Conservation (phyloP, 1,140 invertebrate genomes). For the Magallana angulata region DNA sequence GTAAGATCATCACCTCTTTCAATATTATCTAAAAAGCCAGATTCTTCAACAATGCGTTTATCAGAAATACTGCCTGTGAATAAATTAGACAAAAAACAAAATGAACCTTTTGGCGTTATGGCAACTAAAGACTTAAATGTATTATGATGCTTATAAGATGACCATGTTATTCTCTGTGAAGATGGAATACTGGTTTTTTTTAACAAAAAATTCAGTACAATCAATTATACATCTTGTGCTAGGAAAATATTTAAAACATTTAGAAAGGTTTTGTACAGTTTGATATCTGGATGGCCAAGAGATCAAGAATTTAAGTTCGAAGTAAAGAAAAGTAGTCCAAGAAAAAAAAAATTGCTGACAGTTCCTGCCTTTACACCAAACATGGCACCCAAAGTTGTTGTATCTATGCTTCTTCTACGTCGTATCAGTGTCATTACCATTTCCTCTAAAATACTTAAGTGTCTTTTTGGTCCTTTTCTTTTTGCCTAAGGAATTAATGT, state of each 20-base stretch:
- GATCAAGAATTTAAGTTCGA: conserved; percentile 30
- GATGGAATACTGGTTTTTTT: conserved; percentile 56
- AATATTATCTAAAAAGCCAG: conserved; percentile 66
- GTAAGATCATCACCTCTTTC: conserved; percentile 42
- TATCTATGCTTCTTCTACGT: conserved; percentile 42
- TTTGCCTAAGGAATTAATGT: no score
- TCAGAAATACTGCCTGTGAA: conserved; percentile 70
- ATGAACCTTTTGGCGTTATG: not conserved
- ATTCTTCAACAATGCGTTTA: conserved; percentile 59
- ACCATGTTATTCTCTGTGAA: conserved; percentile 54
- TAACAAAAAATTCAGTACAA: conserved; percentile 49
- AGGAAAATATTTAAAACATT: conserved; percentile 40
- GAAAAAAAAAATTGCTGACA: not conserved
- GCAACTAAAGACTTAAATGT: conserved; percentile 7
- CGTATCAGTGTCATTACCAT: not conserved
- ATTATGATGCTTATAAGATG: conserved; percentile 42
- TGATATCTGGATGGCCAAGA: conserved; percentile 35
- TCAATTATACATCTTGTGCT: conserved; percentile 48
- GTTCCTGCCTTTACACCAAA: conserved; percentile 24
- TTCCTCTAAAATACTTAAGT: no score
- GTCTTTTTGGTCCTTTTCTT: no score
- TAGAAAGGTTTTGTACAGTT: conserved; percentile 1
- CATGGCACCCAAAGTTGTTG: conserved; percentile 24
- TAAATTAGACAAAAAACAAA: conserved; percentile 30
- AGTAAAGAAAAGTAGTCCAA: not conserved